phyloP scores from a whole-genome alignment of 2,888 invertebrate species.

The Synanthedon formicaeformis region DNA sequence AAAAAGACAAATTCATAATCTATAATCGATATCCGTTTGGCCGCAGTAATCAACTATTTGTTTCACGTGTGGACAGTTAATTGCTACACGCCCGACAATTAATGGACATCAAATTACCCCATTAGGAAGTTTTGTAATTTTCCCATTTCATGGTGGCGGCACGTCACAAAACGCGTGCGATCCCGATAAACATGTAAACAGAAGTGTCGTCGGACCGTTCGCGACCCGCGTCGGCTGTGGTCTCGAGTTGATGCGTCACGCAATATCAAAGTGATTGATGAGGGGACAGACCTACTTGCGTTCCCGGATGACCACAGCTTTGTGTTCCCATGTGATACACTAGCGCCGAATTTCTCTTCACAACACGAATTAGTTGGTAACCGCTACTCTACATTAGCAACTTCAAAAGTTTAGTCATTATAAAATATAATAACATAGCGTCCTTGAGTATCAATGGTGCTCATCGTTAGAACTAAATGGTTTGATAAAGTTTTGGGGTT shows the following conservation, averaged over 20 bases:
- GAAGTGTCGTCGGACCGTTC: slow-evolving; percentile 21
- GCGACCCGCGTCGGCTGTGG: neutral
- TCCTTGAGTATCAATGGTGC: neutral
- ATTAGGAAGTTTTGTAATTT: slow-evolving; percentile 10
- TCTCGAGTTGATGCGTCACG: slow-evolving; percentile 50
- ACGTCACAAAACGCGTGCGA: slow-evolving; percentile 15
- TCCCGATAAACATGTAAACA: slow-evolving; percentile 29
- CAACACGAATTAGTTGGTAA: neutral
- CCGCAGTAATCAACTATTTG: neutral
- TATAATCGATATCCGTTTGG: neutral
- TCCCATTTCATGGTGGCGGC: slow-evolving; percentile 1
- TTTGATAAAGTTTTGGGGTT: no score
- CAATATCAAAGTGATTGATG: slow-evolving; percentile 59
- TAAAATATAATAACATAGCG: neutral
- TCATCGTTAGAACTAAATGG: no score
- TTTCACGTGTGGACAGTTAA: neutral
- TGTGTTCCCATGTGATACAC: slow-evolving; percentile 3
- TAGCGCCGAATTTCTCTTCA: neutral
- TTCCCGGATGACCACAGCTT: slow-evolving; percentile 22
- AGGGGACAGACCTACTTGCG: slow-evolving; percentile 16
- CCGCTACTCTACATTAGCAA: neutral
- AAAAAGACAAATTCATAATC: neutral
- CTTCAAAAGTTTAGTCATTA: neutral
- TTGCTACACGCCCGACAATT: neutral
- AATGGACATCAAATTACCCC: slow-evolving; percentile 6